Base-by-base conservation (phyloP, 2,113 vertebrate genomes). In the Nematolebias whitei region DNA sequence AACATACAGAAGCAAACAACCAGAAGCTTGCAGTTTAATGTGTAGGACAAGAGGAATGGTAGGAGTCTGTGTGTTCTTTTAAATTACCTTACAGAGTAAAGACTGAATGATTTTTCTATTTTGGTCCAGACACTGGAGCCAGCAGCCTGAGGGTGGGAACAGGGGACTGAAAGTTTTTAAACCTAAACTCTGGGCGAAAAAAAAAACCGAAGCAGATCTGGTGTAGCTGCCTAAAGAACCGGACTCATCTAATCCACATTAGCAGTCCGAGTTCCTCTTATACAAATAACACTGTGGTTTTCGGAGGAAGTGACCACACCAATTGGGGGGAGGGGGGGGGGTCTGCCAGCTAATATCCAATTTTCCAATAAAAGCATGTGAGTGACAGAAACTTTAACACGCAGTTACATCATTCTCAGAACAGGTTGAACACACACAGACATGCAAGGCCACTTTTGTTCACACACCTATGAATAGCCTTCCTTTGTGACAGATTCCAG, bases 21-120 rank as follows among this genome's bases (percentile, higher is more conserved):
- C 10, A 12, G 19, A 10, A 26, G 15, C 50, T 10, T 29, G 16
- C 9, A 2, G 14, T 15, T 9, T 7, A 13, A 6, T 50, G 29
- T 38, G 52, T 20, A 38, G 32, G 20, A 38, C 4, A 14, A n/a
- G 18, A 35, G 45, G 45, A 62, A 48, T 15, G 51, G 32, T 13
- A 51, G 38, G 2, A 50, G 26, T n/a, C 0, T 19, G 23, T 0
- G 26, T 0, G 11, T 63, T 43, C 18, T 48, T 12, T 24, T 40
- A 40, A 62, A 50, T 19, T 39, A 45, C 32, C 0, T 0, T 0
- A 62, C 39, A 22, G 29, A 44, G 49, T 23, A 44, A 32, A 12
- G 44, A n/a, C 53, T 71, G 15, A 63, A 26, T 8, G 12, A 47
- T 38, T 61, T 44, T 65, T 62, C 58, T 57, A 49, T 32, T 58